Base-by-base conservation (phyloP, 1,140 invertebrate genomes). In the Phthorimaea operculella region DNA sequence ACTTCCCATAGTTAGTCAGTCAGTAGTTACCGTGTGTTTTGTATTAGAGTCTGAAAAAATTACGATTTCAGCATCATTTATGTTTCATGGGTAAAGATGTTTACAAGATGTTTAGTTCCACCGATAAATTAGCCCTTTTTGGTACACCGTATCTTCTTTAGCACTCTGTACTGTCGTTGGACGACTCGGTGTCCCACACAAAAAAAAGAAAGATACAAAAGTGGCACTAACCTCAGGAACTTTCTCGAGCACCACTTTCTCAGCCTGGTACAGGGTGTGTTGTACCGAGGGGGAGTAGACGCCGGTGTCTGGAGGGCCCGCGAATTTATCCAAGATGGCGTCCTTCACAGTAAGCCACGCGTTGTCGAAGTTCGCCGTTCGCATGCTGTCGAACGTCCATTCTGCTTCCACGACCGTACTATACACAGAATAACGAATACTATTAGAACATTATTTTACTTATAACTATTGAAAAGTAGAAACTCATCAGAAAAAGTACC, bases 231-330 rank as follows among this genome's bases (percentile, higher is more conserved):
- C 87, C 87, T 91, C 88, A 1, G 89, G 80, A 51, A 92, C 77
- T 73, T 87, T 88, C 67, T 91, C 88, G 36, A 94, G 71, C 10
- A 90, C 87, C 51, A 87, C 79, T 65, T 90, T 90, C 62, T 92
- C 89, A 0, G 90, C 87, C 12, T 92, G 79, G 68, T 93, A 93
- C 10, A 93, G 69, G 0, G 92, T 93, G 61, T 93, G 89, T 71
- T 94, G 92, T 0, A 94, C 92, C 1, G 90, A 92, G 1, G 92
- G 91, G 1, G 92, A 93, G 57, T 89, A 88, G 7, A 92, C 77
- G 15, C 92, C 92, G 1, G 75, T 87, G 48, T 89, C 87, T 2
- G 90, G 86, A 50, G 90, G 88, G 0, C 92, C 92, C 14, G 92
- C 91, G 74, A 93, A 93, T 64, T 91, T 90, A 44, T 91, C 88